Base-by-base conservation (phyloP, 2,888 invertebrate species). In the Hyposoter didymator region DNA sequence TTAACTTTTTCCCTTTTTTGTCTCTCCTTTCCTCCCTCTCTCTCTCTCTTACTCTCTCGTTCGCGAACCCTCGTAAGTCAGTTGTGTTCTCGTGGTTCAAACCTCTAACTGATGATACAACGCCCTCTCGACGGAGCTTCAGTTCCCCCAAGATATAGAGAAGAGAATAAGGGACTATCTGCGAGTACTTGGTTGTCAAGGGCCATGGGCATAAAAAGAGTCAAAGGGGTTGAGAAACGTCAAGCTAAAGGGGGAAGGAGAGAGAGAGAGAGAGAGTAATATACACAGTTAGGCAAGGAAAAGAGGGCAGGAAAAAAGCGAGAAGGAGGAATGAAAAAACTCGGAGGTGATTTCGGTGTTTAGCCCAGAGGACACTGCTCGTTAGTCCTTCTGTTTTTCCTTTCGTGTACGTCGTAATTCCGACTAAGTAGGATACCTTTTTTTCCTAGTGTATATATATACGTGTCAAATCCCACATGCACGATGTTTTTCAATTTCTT, bases 311-410 rank as follows among this genome's bases (percentile, higher is more conserved):
- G 14, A 59, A 4, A 28, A 59, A 28, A 59, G 14, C 28, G 19
- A 47, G 19, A 47, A 43, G 52, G 39, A n/a, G 55, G 47, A 19
- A 17, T n/a, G 22, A 35, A 81, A 78, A 78, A 84, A 39, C 43
- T 55, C 32, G 52, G 6, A 55, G 73, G 78, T 69, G 78, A 78
- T 78, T 73, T 43, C 67, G 83, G 87, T 84, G 86, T 78, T 84
- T 74, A 70, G 84, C 88, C 87, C 14, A 2, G 84, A 88, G 89
- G 86, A 78, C 82, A 84, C 85, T 82, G 87, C 90, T 90, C 90
- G 90, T 90, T 89, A 90, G 89, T 85, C 84, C 82, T 78, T 87
- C 88, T 89, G 87, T 90, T 84, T 84, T 35, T 73, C 45, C 64
- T 64, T 32, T 47, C 47, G 6, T 45, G 39, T 66, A 39, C 8